A percentile compares a stretch with the other conserved stretches of the same genome.
Evolutionary conservation across 2,797 vertebrate species (phyloP).

Genomic region (Pseudochirops corinnae): DNA sequence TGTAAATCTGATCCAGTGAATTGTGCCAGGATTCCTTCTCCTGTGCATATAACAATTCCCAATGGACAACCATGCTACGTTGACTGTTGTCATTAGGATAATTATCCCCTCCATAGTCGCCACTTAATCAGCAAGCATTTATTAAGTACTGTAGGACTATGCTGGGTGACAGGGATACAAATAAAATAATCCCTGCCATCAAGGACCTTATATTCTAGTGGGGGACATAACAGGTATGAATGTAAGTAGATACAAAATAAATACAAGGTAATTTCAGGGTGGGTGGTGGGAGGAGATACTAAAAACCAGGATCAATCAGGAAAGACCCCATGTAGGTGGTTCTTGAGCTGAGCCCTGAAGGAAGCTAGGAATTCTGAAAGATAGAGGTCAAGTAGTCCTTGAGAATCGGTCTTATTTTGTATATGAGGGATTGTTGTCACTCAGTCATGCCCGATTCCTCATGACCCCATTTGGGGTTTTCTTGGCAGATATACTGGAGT

Average conservation of each 20-base stretch:
- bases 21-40: not conserved
- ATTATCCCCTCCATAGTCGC: not conserved
- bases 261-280: not conserved
- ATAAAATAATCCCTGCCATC: not conserved
- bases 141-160: not conserved
- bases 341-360: not conserved
- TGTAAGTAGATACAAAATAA: not conserved
- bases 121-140: not conserved
- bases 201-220: not conserved
- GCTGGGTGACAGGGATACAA: not conserved
- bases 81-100: not conserved
- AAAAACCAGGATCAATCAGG: not conserved
- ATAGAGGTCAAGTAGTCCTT: not conserved
- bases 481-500: not conserved
- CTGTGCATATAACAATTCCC: not conserved
- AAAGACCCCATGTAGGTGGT: not conserved
- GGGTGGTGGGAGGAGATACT: not conserved
- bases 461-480: not conserved
- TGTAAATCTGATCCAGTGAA: constrained; percentile 11
- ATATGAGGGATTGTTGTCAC: not conserved
- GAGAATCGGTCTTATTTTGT: not conserved
- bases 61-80: not conserved
- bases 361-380: not conserved
- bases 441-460: not conserved
- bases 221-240: not conserved